A percentile compares a stretch with the other conserved stretches of the same genome.
Evolutionary conservation across 1,140 invertebrate species (phyloP).

Genomic region (Asobara japonica): DNA sequence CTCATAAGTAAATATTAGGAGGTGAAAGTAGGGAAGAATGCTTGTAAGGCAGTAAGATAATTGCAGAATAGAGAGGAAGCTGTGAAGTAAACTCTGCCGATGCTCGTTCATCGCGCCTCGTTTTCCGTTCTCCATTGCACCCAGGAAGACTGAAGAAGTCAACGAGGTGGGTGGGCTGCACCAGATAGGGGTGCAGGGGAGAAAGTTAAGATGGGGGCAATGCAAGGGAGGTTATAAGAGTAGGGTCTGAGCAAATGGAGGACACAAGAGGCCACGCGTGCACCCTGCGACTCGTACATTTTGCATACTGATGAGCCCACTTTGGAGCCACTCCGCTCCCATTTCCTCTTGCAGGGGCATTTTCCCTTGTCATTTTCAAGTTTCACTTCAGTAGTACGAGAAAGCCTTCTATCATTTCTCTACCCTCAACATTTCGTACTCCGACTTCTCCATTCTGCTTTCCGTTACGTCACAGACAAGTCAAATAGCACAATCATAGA

Average conservation of each 20-base stretch:
- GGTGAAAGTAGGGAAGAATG: too few relatives aligned
- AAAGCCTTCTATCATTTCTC: not conserved
- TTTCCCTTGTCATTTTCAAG: constrained; percentile 50
- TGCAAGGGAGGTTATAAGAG: constrained; percentile 10
- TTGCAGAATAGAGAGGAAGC: not conserved
- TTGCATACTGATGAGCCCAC: constrained; percentile 57
- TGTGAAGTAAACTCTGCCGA: not conserved
- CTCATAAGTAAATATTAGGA: too few relatives aligned
- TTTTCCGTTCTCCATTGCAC: not conserved
- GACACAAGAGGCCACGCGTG: constrained; percentile 44
- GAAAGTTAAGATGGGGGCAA: not conserved
- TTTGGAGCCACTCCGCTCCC: constrained; percentile 47
- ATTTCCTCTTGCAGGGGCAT: constrained; percentile 49
- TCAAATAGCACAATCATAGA: too few relatives aligned
- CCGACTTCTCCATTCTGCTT: not conserved
- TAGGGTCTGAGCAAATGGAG: constrained; percentile 42
- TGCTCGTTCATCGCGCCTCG: not conserved
- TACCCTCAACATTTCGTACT: not conserved
- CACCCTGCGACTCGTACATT: constrained; percentile 46
- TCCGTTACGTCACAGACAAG: not conserved
- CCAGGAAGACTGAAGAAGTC: not conserved
- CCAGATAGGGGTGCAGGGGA: not conserved
- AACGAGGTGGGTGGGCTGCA: not conserved
- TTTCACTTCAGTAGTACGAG: constrained; percentile 37
- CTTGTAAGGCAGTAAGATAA: too few relatives aligned